Conservation (phyloP, 23 tunicate genomes). For the Clavelina lepadiformis region DNA sequence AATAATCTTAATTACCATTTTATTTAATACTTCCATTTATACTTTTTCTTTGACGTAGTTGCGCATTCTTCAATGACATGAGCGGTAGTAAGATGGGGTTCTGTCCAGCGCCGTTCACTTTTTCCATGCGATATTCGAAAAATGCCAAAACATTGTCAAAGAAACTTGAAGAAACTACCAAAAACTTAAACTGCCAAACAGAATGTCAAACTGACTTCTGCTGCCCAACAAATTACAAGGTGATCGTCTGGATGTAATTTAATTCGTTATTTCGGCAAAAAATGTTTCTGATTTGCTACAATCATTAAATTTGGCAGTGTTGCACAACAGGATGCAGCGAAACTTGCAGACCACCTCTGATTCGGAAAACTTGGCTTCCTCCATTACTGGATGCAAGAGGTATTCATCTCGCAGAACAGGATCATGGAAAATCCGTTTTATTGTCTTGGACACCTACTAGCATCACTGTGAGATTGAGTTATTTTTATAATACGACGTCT, state of each 20-base stretch:
- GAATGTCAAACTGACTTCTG: constrained; percentile 38
- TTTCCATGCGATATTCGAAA: no score
- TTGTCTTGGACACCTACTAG: constrained; percentile 29
- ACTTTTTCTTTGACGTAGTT: no score
- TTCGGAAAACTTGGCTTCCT: constrained; percentile 52
- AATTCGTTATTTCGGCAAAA: neutral
- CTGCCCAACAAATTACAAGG: constrained; percentile 41
- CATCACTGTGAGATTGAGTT: no score
- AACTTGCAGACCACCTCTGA: constrained; percentile 27
- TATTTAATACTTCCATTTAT: no score
- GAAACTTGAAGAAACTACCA: no score
- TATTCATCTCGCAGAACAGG: constrained; percentile 11
- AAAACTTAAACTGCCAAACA: constrained; percentile 9
- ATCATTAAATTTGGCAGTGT: constrained; percentile 28
- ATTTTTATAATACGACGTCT: no score
- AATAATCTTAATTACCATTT: no score
- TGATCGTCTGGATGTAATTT: neutral
- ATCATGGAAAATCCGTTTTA: constrained; percentile 1
- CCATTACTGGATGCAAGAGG: constrained; percentile 4
- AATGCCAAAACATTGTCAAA: no score
- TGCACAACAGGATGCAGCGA: constrained; percentile 40
- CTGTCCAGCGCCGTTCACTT: constrained; percentile 61
- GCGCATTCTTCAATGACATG: constrained; percentile 65
- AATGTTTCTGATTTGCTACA: neutral
- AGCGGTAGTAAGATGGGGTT: constrained; percentile 52